phyloP scores from a whole-genome alignment of 2,888 invertebrate species.

The Parnassius glacialis region DNA sequence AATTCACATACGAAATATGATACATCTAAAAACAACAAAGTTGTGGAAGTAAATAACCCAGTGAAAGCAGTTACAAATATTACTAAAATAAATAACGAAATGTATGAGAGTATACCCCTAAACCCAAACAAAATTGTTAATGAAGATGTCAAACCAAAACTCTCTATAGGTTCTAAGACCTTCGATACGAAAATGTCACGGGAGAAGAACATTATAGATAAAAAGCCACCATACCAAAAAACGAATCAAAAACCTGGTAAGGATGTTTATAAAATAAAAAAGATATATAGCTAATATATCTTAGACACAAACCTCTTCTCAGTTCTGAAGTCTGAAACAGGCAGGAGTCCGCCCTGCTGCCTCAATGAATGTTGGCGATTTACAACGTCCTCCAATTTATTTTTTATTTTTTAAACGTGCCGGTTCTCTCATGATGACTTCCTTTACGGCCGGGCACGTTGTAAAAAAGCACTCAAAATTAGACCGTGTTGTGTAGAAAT shows the following conservation, averaged over 20 bases:
- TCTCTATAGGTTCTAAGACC: not conserved
- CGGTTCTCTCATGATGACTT: too few relatives aligned
- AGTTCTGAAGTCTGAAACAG: too few relatives aligned
- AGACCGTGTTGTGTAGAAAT: too few relatives aligned
- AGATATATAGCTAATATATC: too few relatives aligned
- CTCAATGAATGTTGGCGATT: too few relatives aligned
- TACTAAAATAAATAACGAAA: not conserved
- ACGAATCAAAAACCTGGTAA: conserved; percentile 10
- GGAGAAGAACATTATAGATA: conserved; percentile 5
- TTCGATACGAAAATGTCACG: not conserved
- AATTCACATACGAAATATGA: conserved; percentile 13
- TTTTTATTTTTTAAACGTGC: too few relatives aligned
- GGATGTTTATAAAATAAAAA: not conserved
- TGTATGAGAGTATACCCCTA: not conserved
- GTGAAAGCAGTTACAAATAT: conserved; percentile 8
- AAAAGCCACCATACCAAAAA: conserved; percentile 1
- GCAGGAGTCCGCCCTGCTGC: too few relatives aligned
- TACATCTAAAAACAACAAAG: conserved; percentile 6
- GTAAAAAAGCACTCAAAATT: too few relatives aligned
- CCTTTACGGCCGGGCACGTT: too few relatives aligned
- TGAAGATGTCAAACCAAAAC: not conserved
- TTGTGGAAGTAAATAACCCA: conserved; percentile 2
- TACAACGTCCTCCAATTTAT: too few relatives aligned
- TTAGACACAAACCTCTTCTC: too few relatives aligned
- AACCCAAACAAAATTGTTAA: not conserved